Percentiles rank a stretch among this genome's conserved stretches.
Evolutionary conservation across 2,888 invertebrate genomes (phyloP).

Genomic region (Mythimna lalbum): DNA sequence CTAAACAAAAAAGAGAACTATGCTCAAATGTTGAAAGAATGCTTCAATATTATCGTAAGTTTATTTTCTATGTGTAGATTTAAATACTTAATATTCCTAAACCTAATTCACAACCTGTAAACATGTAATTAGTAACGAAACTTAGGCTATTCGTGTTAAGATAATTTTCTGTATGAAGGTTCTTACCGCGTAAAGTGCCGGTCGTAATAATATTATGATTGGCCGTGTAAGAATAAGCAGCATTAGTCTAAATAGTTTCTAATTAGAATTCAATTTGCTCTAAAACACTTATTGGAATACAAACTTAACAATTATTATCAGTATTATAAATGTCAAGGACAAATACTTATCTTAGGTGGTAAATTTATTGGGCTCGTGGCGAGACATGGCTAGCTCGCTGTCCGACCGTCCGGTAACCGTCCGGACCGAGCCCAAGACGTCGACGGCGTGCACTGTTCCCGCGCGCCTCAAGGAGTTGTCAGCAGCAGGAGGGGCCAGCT

Average conservation of each 20-base stretch:
- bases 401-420: no score
- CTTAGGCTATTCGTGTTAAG: neutral
- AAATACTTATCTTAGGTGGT: neutral
- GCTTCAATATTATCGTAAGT: constrained; percentile 81
- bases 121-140: neutral
- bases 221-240: neutral
- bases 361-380: no score
- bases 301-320: neutral
- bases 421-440: no score
- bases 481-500: no score
- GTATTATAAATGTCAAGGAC: constrained; percentile 21
- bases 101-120: neutral
- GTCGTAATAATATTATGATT: constrained; percentile 11
- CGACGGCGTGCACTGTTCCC: no score
- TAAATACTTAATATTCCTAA: neutral
- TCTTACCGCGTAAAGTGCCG: neutral
- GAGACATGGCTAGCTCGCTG: no score
- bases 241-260: constrained; percentile 17
- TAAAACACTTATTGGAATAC: neutral
- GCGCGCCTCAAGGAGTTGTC: no score
- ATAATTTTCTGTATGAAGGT: neutral
- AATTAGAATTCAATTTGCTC: neutral
- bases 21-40: constrained; percentile 80
- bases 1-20: constrained; percentile 78
- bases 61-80: neutral